These are phyloP conservation scores for Eufriesea mexicana DNA, from an alignment of 1,140 invertebrate genomes.

Conservation along the genomic window DNA sequence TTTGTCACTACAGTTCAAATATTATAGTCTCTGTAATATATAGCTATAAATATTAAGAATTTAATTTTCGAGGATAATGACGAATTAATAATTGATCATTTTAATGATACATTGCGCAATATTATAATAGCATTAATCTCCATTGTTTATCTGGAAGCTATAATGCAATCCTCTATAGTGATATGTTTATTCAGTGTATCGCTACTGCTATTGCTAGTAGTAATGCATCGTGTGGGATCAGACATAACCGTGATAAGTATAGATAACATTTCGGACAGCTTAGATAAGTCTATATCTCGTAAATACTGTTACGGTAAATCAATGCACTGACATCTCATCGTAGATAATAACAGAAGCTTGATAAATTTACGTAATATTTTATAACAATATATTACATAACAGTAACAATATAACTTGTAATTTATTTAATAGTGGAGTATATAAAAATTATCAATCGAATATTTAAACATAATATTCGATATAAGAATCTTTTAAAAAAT, in stretches of 20 bases:
- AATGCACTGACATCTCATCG: not conserved
- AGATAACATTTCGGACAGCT: constrained; percentile 23
- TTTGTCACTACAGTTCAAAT: no score
- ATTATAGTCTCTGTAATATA: no score
- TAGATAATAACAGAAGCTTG: no score
- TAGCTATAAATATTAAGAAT: not conserved
- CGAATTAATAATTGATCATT: not conserved
- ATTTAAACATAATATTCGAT: no score
- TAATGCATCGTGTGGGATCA: constrained; percentile 12
- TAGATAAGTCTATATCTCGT: constrained; percentile 6
- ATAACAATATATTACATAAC: not conserved
- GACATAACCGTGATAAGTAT: not conserved
- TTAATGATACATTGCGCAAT: no score
- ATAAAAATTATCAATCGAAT: not conserved
- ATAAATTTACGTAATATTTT: not conserved
- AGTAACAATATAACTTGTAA: no score
- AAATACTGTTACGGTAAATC: constrained; percentile 14
- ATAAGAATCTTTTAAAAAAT: no score
- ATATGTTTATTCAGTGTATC: not conserved
- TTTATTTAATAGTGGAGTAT: no score
- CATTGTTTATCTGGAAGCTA: not conserved
- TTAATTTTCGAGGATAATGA: not conserved
- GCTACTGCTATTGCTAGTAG: not conserved
- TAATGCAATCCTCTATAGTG: not conserved
- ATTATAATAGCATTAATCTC: not conserved